phyloP scores from a whole-genome alignment of 2,113 vertebrate species.

The Lynx canadensis region DNA sequence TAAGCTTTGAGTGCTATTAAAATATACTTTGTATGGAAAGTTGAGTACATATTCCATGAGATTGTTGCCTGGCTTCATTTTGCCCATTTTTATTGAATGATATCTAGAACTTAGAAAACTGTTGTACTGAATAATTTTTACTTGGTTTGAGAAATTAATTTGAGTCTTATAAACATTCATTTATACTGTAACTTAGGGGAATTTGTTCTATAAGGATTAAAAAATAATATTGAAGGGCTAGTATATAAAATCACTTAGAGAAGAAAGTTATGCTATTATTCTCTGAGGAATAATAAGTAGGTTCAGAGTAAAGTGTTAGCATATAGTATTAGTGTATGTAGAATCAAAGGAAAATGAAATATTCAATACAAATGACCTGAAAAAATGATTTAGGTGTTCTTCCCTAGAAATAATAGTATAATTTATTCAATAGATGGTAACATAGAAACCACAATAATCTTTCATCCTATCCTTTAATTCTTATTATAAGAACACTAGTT shows the following conservation, averaged over 20 bases:
- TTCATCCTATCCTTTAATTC: not conserved
- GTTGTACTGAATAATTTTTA: conserved; percentile 16
- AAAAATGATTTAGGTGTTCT: not conserved
- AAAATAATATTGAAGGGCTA: not conserved
- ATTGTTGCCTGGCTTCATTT: not conserved
- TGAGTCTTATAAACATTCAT: conserved; percentile 32
- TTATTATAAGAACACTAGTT: conserved; percentile 1
- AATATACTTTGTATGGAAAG: not conserved
- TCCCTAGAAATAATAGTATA: not conserved
- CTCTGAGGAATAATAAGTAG: conserved; percentile 25
- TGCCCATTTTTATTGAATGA: conserved; percentile 15
- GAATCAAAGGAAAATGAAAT: conserved; percentile 19
- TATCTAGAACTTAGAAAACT: conserved; percentile 26
- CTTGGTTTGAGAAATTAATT: conserved; percentile 37
- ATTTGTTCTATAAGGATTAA: not conserved
- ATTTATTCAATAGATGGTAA: not conserved
- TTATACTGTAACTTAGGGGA: not conserved
- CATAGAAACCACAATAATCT: not conserved
- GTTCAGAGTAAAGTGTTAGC: not conserved
- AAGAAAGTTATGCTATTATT: not conserved
- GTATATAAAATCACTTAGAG: not conserved
- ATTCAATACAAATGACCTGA: not conserved
- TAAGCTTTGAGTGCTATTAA: not conserved
- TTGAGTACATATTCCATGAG: not conserved
- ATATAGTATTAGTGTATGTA: not conserved